A percentile compares a stretch with the other conserved stretches of the same genome.
phyloP scores from a whole-genome alignment of 92 coral and sea anemone genomes.

The Desmophyllum pertusum region DNA sequence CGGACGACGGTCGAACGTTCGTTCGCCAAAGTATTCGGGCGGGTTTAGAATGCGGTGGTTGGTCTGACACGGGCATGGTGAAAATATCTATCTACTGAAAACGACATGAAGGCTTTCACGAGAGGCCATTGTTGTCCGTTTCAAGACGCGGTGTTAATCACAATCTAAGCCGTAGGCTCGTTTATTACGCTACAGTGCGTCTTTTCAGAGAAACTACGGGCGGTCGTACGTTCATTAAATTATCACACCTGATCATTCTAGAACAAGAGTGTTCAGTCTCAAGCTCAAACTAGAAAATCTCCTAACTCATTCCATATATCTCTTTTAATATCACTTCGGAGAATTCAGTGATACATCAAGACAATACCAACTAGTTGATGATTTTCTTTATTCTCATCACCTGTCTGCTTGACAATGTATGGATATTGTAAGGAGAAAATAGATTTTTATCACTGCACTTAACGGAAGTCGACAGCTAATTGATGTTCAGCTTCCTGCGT shows the following conservation, averaged over 20 bases:
- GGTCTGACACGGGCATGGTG: conserved; percentile 26
- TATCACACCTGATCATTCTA: not conserved
- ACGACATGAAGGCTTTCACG: conserved; percentile 13
- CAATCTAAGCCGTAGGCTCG: not conserved
- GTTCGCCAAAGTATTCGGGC: conserved; percentile 50
- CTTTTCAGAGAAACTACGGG: conserved; percentile 13
- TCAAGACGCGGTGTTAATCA: not conserved
- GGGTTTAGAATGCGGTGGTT: conserved; percentile 6
- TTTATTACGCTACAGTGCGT: conserved; percentile 36
- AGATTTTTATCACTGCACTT: not conserved
- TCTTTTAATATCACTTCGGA: not conserved
- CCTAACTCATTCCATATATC: not conserved
- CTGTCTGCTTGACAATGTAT: not conserved
- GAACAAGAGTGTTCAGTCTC: not conserved
- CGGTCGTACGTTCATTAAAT: conserved; percentile 1
- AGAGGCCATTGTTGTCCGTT: conserved; percentile 28
- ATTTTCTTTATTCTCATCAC: not conserved
- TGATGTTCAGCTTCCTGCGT: not conserved
- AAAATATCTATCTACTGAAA: not conserved
- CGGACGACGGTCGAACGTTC: conserved; percentile 33
- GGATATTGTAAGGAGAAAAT: not conserved
- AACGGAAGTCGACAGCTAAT: not conserved
- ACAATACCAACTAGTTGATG: not conserved
- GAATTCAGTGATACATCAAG: not conserved
- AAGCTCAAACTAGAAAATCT: not conserved